phyloP scores from a whole-genome alignment of 30 jellyfish, hydroid and myxozoan genomes.

The Turritopsis rubra region DNA sequence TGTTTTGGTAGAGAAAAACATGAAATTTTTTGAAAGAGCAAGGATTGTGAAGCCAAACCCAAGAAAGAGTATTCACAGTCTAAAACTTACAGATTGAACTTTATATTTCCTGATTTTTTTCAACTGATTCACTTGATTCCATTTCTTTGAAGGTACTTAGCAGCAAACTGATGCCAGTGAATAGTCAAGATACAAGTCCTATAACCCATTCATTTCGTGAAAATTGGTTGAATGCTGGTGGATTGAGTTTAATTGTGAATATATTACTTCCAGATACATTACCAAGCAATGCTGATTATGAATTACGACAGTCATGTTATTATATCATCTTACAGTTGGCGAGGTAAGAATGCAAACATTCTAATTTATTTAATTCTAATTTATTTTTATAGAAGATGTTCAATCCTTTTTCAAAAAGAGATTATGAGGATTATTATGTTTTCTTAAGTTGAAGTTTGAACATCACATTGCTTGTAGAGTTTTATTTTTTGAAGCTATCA shows the following conservation, averaged over 20 bases:
- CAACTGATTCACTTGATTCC: background rate
- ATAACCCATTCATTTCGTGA: constrained; percentile 56
- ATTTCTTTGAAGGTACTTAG: constrained; percentile 59
- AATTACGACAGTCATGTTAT: constrained; percentile 88
- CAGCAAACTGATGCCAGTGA: constrained; percentile 87
- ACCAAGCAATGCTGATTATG: constrained; percentile 87
- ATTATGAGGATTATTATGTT: too few relatives aligned
- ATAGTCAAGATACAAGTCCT: constrained; percentile 49
- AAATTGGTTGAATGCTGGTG: constrained; percentile 85
- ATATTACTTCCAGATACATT: constrained; percentile 78
- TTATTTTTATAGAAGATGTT: background rate
- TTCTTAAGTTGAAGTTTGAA: too few relatives aligned
- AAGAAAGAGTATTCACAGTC: too few relatives aligned
- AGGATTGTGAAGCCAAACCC: too few relatives aligned
- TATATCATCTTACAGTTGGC: constrained; percentile 82
- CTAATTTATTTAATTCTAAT: background rate
- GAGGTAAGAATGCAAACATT: constrained; percentile 35
- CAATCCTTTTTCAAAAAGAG: too few relatives aligned
- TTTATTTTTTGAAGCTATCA: too few relatives aligned
- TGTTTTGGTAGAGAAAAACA: too few relatives aligned
- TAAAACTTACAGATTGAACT: too few relatives aligned
- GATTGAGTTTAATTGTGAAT: constrained; percentile 73
- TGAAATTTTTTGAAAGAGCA: too few relatives aligned
- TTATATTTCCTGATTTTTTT: too few relatives aligned
- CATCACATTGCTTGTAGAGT: too few relatives aligned